Base-by-base conservation (phyloP, 1,140 invertebrate species). In the Medauroidea extradentata region DNA sequence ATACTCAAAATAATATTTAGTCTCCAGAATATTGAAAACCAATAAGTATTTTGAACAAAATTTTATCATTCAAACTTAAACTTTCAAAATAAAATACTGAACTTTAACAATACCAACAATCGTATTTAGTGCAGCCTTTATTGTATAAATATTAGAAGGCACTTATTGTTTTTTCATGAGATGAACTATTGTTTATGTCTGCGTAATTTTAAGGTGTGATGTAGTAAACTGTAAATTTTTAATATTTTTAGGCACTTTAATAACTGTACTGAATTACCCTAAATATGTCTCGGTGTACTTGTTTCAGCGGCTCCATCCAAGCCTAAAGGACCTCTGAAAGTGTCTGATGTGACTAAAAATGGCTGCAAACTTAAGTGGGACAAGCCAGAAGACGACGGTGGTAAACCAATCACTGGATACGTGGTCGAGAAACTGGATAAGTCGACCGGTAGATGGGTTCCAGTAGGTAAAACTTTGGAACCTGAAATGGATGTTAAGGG, bases 381-480 rank as follows among this genome's bases (percentile, higher is more conserved):
- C 59, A 95, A 96, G 72, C 96, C 97, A 21, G 93, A 96, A 70
- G 96, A 99, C 73, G 96, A 99, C 77, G 98, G 98, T 68, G 98
- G 98, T 27, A 89, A 93, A 70, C 94, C 94, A 7, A 84, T 99
- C n/a, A 89, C 89, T 42, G 93, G 93, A 18, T 99, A 99, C 72
- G 85, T 95, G 52, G 89, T 99, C 7, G 97, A 99, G 75, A 99
- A 99, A 75, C 79, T 96, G 46, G 97, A 99, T 77, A 88, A 90
- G 62, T 84, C 86, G 11, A 96, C 92, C 23, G 96, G 96, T 52
- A 87, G 95, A 69, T 95, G 93, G 90, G 87, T 95, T 53, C 93
- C 94, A 21, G 92, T 94, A 49, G 93, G 93, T 57, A 87, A 89
- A 8, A 69, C 67, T 48, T 83, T 84, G 64, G 90, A 93, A 66